Conservation (phyloP, 2,888 invertebrate genomes). For the Cancer borealis region DNA sequence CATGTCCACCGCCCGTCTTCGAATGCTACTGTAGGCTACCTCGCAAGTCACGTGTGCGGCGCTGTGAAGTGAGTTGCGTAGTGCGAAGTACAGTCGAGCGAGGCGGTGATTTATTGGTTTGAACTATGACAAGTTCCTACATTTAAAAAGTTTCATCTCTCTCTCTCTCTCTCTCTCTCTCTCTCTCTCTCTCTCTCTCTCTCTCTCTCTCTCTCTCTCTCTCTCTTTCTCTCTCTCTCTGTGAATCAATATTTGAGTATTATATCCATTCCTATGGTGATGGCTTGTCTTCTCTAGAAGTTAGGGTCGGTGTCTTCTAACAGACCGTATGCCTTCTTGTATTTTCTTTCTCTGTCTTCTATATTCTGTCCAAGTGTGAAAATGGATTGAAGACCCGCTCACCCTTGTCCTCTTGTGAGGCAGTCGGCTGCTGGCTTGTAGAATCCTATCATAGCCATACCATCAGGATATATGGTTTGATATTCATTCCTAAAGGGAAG, state of each 20-base stretch:
- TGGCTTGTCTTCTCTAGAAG: too few relatives aligned
- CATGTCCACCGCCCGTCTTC: background rate
- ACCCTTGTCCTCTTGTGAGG: too few relatives aligned
- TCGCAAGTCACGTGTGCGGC: background rate
- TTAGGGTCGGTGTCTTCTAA: too few relatives aligned
- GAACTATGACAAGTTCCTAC: background rate
- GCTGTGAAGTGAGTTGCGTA: background rate
- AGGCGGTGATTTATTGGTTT: background rate
- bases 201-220: conserved; percentile 3
- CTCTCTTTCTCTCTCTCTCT: background rate
- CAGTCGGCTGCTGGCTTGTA: too few relatives aligned
- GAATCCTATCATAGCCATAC: too few relatives aligned
- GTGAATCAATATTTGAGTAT: background rate
- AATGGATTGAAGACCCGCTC: too few relatives aligned
- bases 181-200: background rate
- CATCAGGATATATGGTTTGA: too few relatives aligned
- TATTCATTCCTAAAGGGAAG: background rate
- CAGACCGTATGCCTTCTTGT: background rate
- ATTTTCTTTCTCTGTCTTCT: background rate
- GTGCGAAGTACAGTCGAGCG: background rate
- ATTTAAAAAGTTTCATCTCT: background rate
- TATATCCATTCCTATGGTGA: background rate
- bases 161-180: conserved; percentile 11
- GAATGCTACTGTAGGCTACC: background rate
- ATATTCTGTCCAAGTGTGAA: too few relatives aligned